phyloP scores from a whole-genome alignment of 2,888 invertebrate species.

The Nymphalis urticae region DNA sequence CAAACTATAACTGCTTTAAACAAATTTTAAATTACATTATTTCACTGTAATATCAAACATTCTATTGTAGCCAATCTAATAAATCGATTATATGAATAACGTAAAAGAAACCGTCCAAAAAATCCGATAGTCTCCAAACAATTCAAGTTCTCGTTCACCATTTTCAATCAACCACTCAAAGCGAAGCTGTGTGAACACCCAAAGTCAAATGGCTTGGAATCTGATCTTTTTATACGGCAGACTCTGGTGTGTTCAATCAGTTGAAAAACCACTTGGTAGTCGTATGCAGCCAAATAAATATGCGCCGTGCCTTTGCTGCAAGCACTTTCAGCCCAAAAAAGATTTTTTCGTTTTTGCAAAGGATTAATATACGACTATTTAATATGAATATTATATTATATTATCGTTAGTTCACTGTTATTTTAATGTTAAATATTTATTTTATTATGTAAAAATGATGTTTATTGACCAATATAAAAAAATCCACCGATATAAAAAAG shows the following conservation, averaged over 20 bases:
- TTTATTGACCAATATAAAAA: no score
- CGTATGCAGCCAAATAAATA: conserved; percentile 41
- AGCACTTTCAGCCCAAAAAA: not conserved
- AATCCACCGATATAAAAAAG: no score
- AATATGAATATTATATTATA: not conserved
- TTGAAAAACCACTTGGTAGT: conserved; percentile 48
- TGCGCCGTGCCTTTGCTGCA: conserved; percentile 15
- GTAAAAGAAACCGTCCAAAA: conserved; percentile 20
- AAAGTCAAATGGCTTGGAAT: conserved; percentile 41
- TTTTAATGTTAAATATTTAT: no score
- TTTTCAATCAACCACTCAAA: conserved; percentile 31
- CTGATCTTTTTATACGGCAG: conserved; percentile 32
- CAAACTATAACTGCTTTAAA: no score
- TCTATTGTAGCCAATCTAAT: not conserved
- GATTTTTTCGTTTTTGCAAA: not conserved
- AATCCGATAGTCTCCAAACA: conserved; percentile 25
- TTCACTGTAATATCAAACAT: no score
- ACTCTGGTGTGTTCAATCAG: conserved; percentile 47
- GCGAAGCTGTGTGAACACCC: conserved; percentile 36
- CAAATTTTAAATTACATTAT: no score
- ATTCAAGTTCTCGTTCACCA: conserved; percentile 17
- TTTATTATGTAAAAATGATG: no score
- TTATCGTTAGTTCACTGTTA: no score
- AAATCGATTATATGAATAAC: not conserved
- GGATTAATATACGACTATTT: not conserved